Base-by-base conservation (phyloP, 2,888 invertebrate genomes). In the Scrobipalpa atriplicella region DNA sequence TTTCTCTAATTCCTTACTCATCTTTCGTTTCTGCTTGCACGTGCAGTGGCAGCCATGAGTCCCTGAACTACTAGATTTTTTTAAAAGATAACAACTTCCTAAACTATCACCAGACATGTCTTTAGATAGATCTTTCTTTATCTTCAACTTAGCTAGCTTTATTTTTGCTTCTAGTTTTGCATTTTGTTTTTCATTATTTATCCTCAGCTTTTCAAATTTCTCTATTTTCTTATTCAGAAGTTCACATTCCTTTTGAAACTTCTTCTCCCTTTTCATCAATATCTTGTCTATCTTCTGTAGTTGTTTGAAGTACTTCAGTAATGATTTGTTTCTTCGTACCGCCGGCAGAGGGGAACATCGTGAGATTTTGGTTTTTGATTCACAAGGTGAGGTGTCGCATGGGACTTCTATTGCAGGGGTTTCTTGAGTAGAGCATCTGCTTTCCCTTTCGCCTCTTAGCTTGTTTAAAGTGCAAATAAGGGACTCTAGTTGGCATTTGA, bases 161-260 rank as follows among this genome's bases (percentile, higher is more conserved):
- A 54, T 19, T 9, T 54, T 11, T 11, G 18, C 54, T 9, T 54
- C 54, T 11, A 54, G 8, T 21, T 21, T 11, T 19, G 54, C 54
- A 54, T 54, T 19, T 1, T 1, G 54, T 21, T 19, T 54, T 10
- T 54, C 54, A 10, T 54, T 54, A 10, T 8, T 21, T 3, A 18
- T 11, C 10, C 19, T 19, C 10, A 8, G 9, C 9, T 21, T 19
- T 54, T 54, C 54, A 10, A 54, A 54, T 54, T 54, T 19, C 54
- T 19, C 10, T 54, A 54, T 19, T 3, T 19, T 21, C 54, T 54
- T 54, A 11, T 19, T 19, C 8, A 54, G 10, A 7, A 1, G 8
- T 19, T 19, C 18, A 19, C 54, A 54, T 54, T 54, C 21, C 54
- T 54, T 54, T 3, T 54, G 18, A 21, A 54, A 54, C 21, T 54